Percentiles rank a stretch among this genome's conserved stretches.
Evolutionary conservation across 2,113 vertebrate genomes (phyloP).

Genomic region (Trachemys scripta): DNA sequence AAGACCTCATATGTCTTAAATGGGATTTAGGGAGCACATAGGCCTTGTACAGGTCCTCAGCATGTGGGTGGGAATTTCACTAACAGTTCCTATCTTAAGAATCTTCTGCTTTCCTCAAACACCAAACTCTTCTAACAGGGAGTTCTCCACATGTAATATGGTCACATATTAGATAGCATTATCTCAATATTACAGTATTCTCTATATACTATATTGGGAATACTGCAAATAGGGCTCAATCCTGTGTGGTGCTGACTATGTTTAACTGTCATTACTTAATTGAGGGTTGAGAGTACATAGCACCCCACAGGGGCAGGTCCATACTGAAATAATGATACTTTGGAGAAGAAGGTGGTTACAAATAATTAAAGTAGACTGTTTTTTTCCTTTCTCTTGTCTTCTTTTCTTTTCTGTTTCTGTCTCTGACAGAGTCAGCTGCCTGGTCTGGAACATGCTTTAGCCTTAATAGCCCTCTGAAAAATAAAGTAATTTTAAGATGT

Average conservation of each 20-base stretch:
- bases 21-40: rapidly evolving
- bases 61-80: not conserved
- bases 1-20: not conserved
- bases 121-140: not conserved
- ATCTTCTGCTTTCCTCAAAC: not conserved
- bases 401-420: not conserved
- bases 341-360: not conserved
- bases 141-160: not conserved
- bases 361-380: not conserved
- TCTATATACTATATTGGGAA: not conserved
- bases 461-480: conserved; percentile 27
- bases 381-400: not conserved
- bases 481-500: not conserved
- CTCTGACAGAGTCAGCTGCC: not conserved
- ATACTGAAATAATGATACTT: not conserved
- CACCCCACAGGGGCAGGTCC: conserved; percentile 9
- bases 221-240: not conserved
- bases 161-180: not conserved
- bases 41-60: not conserved
- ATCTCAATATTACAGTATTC: not conserved
- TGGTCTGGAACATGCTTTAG: conserved; percentile 7
- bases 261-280: not conserved
- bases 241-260: not conserved
- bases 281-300: conserved; percentile 9
- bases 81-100: not conserved